Evolutionary conservation across 2,113 vertebrate genomes (phyloP).

Genomic region (Ammodytes dubius): DNA sequence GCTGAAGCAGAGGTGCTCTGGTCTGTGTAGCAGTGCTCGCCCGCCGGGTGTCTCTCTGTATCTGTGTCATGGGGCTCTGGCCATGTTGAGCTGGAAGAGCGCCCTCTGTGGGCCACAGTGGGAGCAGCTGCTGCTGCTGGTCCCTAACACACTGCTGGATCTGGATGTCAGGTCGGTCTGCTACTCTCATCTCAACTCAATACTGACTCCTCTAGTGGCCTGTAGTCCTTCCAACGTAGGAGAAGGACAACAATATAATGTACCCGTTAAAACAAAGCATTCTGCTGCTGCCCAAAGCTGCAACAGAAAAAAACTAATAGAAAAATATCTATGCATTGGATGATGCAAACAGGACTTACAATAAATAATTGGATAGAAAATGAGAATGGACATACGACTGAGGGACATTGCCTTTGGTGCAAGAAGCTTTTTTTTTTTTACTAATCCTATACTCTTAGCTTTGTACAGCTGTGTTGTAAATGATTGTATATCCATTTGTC

Average conservation of each 20-base stretch:
- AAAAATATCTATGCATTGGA: too few species aligned
- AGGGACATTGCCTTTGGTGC: too few species aligned
- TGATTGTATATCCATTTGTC: too few species aligned
- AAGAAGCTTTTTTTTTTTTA: too few species aligned
- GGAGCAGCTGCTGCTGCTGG: slow-evolving; percentile 88
- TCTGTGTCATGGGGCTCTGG: slow-evolving; percentile 93
- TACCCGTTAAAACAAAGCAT: background rate
- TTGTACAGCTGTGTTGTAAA: too few species aligned
- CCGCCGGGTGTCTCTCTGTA: slow-evolving; percentile 84
- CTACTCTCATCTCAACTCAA: background rate
- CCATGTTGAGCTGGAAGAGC: slow-evolving; percentile 92
- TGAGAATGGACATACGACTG: too few species aligned
- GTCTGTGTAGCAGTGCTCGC: slow-evolving; percentile 76
- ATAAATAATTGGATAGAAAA: too few species aligned
- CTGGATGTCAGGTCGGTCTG: slow-evolving; percentile 88
- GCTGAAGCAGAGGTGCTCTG: slow-evolving; percentile 83
- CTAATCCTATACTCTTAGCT: too few species aligned
- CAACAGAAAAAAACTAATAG: background rate
- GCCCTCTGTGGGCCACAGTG: slow-evolving; percentile 79
- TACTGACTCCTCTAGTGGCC: background rate
- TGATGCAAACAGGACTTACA: too few species aligned
- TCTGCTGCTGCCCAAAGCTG: background rate
- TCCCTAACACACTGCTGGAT: slow-evolving; percentile 86
- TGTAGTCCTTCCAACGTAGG: background rate
- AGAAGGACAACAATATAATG: background rate